Evolutionary conservation across 1,140 invertebrate species (phyloP).

Genomic region (Araneus ventricosus): DNA sequence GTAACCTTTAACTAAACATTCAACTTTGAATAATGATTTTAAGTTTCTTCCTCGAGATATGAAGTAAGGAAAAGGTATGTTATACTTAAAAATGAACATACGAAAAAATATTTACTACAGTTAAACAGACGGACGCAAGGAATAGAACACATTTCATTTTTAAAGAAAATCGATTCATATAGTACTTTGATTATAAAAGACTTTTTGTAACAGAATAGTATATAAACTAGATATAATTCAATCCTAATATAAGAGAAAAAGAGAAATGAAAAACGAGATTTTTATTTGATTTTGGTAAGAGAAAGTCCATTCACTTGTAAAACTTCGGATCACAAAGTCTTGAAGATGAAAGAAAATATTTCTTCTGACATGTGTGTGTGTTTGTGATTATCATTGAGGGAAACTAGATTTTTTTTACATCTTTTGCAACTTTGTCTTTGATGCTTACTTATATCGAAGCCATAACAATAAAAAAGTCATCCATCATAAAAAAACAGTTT

Average conservation of each 20-base stretch:
- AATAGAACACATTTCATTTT: too few relatives aligned
- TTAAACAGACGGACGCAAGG: too few relatives aligned
- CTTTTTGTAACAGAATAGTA: neutral
- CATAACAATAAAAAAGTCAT: slow-evolving; percentile 51
- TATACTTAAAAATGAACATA: too few relatives aligned
- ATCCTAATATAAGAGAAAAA: neutral
- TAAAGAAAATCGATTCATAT: too few relatives aligned
- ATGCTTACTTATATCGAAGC: neutral
- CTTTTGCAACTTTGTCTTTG: neutral
- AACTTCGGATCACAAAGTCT: neutral
- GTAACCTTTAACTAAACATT: too few relatives aligned
- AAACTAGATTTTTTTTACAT: neutral
- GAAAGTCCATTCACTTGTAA: slow-evolving; percentile 10
- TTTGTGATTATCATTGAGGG: neutral
- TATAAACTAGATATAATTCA: neutral
- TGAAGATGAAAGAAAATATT: slow-evolving; percentile 5
- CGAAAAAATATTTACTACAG: too few relatives aligned
- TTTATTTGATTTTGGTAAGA: neutral
- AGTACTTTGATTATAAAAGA: too few relatives aligned
- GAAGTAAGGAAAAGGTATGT: too few relatives aligned
- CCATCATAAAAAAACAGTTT: slow-evolving; percentile 28
- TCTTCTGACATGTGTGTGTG: neutral
- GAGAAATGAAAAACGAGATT: too few relatives aligned
- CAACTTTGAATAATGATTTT: too few relatives aligned
- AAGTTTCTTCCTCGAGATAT: too few relatives aligned